These are phyloP conservation scores for Arnoldichthys spilopterus DNA, from an alignment of 2,797 vertebrate genomes.

Conservation along the genomic window DNA sequence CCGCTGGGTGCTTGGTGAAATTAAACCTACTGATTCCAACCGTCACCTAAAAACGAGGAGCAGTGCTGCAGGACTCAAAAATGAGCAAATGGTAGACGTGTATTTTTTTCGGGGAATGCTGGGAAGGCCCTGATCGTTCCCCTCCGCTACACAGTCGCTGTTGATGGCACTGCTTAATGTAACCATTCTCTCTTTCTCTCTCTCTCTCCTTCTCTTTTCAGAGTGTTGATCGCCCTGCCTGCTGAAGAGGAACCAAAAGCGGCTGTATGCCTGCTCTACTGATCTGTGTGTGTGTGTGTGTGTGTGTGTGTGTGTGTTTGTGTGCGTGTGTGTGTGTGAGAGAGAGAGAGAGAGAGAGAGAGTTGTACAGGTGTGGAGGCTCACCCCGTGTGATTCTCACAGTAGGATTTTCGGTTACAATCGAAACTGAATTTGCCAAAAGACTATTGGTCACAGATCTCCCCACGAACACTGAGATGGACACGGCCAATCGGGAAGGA, in stretches of 20 bases:
- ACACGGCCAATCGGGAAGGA: slow-evolving; percentile 57
- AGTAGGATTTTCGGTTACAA: slow-evolving; percentile 64
- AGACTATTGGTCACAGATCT: slow-evolving; percentile 50
- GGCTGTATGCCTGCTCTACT: slow-evolving; percentile 21
- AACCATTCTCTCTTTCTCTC: slow-evolving; percentile 29
- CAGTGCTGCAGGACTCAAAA: no score
- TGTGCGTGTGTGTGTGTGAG: no score
- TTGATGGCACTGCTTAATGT: neutral
- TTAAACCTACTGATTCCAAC: no score
- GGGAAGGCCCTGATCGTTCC: no score
- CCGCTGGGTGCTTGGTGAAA: no score
- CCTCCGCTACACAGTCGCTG: no score
- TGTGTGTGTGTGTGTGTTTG: no score
- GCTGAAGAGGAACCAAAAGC: slow-evolving; percentile 35
- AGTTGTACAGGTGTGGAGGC: slow-evolving; percentile 31
- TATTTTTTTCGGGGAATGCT: no score
- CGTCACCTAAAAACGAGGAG: no score
- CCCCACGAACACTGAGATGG: slow-evolving; percentile 51
- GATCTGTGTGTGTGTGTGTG: slow-evolving; percentile 6
- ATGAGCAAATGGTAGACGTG: no score
- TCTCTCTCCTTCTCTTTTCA: slow-evolving; percentile 41
- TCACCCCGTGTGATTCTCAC: slow-evolving; percentile 39
- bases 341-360: neutral
- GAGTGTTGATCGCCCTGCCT: slow-evolving; percentile 51
- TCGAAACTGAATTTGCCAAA: slow-evolving; percentile 78